phyloP scores from a whole-genome alignment of 2,797 vertebrate genomes.

The Ptychobarbus kaznakovi region DNA sequence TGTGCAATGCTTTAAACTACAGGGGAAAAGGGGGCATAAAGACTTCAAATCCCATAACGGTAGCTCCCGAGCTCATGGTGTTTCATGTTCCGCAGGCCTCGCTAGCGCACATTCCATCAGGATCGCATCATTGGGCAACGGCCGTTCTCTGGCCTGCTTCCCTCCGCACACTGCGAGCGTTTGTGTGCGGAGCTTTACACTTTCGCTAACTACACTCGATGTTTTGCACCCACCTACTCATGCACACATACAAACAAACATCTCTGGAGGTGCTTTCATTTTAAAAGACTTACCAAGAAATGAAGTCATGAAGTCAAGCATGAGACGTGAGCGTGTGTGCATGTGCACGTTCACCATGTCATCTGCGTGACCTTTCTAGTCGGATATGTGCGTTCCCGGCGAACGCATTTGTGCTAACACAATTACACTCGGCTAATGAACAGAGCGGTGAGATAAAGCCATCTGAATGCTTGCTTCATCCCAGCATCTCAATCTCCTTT shows the following conservation, averaged over 20 bases:
- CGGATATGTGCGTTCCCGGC: constrained; percentile 71
- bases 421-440: constrained; percentile 83
- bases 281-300: constrained; percentile 22
- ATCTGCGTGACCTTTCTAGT: constrained; percentile 80
- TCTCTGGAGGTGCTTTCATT: constrained; percentile 2
- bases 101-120: constrained; percentile 53
- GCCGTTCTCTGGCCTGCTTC: constrained; percentile 41
- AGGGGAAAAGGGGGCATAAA: constrained; percentile 4
- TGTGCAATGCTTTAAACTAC: constrained; percentile 9
- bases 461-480: constrained; percentile 54
- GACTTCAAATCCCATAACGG: constrained; percentile 50
- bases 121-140: constrained; percentile 45
- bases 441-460: constrained; percentile 71
- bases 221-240: constrained; percentile 37
- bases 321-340: constrained; percentile 5
- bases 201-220: constrained; percentile 6
- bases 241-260: constrained; percentile 48
- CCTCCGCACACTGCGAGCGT: constrained; percentile 25
- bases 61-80: constrained; percentile 17
- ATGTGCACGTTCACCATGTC: constrained; percentile 67
- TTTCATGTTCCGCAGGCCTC: constrained; percentile 33
- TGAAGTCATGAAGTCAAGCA: constrained; percentile 41
- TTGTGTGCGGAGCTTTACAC: constrained; percentile 56
- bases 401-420: constrained; percentile 79
- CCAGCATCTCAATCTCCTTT: constrained; percentile 76